phyloP scores from a whole-genome alignment of 1,140 invertebrate species.

The Drosophila lini region DNA sequence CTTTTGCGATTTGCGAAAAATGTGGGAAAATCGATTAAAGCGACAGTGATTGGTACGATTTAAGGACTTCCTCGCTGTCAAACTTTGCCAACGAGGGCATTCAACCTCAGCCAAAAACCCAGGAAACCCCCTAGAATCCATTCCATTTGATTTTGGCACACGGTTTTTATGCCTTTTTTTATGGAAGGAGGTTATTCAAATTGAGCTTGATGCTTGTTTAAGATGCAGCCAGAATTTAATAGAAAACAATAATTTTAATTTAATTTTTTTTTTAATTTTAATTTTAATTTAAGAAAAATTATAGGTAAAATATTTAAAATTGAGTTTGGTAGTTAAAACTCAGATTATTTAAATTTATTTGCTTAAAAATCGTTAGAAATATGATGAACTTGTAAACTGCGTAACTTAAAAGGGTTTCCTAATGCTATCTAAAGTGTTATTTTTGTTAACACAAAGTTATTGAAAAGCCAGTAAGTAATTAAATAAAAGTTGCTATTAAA shows the following conservation, averaged over 20 bases:
- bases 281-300: neutral
- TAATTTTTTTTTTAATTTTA: too few relatives aligned
- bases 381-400: neutral
- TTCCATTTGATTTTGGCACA: slow-evolving; percentile 21
- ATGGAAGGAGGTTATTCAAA: neutral
- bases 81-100: slow-evolving; percentile 34
- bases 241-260: neutral
- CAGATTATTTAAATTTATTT: too few relatives aligned
- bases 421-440: rapidly evolving
- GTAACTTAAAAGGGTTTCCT: neutral
- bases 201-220: neutral
- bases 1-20: slow-evolving; percentile 54
- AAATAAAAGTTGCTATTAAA: neutral
- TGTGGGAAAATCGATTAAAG: slow-evolving; percentile 72
- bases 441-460: neutral
- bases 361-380: neutral
- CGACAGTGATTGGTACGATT: slow-evolving; percentile 60
- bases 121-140: neutral
- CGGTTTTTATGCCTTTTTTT: neutral
- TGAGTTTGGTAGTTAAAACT: neutral
- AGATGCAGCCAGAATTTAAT: neutral
- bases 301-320: neutral
- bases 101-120: slow-evolving; percentile 20
- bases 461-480: neutral
- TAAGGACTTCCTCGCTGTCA: slow-evolving; percentile 43